phyloP scores from a whole-genome alignment of 2,888 invertebrate genomes.

The Agrochola macilenta region DNA sequence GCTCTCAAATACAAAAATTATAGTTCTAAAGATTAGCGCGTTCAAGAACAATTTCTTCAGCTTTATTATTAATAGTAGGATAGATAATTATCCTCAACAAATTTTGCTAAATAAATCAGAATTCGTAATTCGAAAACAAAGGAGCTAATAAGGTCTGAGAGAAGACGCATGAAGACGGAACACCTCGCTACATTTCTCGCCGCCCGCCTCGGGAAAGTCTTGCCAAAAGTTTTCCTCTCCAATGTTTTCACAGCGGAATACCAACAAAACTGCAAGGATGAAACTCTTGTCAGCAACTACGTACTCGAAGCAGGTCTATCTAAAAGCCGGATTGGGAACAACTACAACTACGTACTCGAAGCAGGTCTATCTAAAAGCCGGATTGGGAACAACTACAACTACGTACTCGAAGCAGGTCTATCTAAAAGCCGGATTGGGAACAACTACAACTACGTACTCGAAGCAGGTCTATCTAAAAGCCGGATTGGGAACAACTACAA shows the following conservation, averaged over 20 bases:
- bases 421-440: constrained; percentile 39
- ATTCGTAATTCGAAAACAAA: constrained; percentile 10
- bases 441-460: constrained; percentile 15
- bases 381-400: constrained; percentile 22
- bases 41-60: no score
- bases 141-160: constrained; percentile 12
- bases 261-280: constrained; percentile 18
- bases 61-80: no score
- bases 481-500: constrained; percentile 23
- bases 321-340: constrained; percentile 38
- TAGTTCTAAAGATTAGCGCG: no score
- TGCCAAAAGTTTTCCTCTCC: constrained; percentile 19
- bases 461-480: constrained; percentile 41
- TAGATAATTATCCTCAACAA: background rate
- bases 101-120: constrained; percentile 1
- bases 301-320: constrained; percentile 29
- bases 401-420: constrained; percentile 31
- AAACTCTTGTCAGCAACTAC: constrained; percentile 36
- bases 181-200: constrained; percentile 4
- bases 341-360: constrained; percentile 17
- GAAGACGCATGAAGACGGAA: constrained; percentile 10
- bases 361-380: constrained; percentile 41
- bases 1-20: no score
- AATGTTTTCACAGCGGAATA: constrained; percentile 10
- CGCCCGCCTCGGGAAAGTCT: background rate